Conservation (phyloP, 2,113 vertebrate species). For the Rostratula benghalensis region DNA sequence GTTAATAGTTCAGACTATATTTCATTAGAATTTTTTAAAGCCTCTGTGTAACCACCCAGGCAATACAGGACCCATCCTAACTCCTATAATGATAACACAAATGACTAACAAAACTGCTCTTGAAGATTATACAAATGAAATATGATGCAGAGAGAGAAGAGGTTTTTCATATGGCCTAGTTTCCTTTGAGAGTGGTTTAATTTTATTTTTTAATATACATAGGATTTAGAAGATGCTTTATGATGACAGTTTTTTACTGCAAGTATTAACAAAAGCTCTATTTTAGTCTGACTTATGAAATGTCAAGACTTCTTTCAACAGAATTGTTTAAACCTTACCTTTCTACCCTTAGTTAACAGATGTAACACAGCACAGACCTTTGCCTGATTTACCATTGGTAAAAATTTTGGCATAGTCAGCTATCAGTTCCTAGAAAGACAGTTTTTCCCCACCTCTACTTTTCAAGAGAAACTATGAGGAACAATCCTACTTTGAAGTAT, state of each 20-base stretch:
- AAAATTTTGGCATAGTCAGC: background rate
- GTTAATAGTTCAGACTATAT: background rate
- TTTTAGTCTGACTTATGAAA: background rate
- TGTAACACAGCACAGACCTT: background rate
- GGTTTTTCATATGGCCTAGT: background rate
- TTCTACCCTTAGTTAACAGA: background rate
- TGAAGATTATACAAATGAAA: background rate
- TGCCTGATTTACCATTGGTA: background rate
- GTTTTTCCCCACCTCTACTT: background rate
- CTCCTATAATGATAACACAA: background rate
- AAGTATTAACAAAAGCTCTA: background rate
- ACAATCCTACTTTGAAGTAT: background rate
- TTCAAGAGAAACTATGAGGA: background rate
- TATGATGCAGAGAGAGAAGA: background rate
- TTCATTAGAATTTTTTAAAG: background rate
- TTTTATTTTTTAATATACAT: conserved; percentile 50
- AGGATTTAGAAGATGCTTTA: background rate
- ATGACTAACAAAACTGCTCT: background rate
- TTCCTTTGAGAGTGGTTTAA: background rate
- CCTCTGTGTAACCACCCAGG: background rate
- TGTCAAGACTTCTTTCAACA: background rate
- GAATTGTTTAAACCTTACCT: conserved; percentile 16
- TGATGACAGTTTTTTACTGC: background rate
- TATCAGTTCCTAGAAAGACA: background rate
- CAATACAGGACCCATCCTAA: background rate